These are phyloP conservation scores for Diuraphis noxia DNA, from an alignment of 1,140 invertebrate genomes.

Conservation along the genomic window DNA sequence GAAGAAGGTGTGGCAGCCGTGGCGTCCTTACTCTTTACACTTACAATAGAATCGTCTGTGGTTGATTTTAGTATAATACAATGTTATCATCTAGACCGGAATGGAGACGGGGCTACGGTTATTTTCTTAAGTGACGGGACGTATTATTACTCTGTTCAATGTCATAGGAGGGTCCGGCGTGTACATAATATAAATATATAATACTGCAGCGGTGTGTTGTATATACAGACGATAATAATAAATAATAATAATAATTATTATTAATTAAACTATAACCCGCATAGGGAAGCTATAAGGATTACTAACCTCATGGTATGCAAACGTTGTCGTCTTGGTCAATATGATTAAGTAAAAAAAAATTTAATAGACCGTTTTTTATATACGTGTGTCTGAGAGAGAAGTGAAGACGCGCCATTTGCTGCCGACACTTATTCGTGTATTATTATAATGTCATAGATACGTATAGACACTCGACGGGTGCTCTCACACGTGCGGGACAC, in stretches of 20 bases:
- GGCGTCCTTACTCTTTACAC: background rate
- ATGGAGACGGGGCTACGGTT: background rate
- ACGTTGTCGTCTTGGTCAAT: constrained; percentile 16
- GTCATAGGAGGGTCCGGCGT: background rate
- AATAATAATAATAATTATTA: constrained; percentile 24
- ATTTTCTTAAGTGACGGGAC: constrained; percentile 38
- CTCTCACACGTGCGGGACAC: background rate
- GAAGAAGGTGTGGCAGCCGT: background rate
- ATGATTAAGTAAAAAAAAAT: constrained; percentile 8
- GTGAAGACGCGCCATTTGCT: background rate
- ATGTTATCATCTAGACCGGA: constrained; percentile 19
- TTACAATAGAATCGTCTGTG: constrained; percentile 31
- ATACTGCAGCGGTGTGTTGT: background rate
- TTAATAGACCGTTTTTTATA: constrained; percentile 16
- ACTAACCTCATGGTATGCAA: constrained; percentile 12
- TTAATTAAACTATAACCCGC: constrained; percentile 46
- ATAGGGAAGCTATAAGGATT: constrained; percentile 9
- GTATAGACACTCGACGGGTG: background rate
- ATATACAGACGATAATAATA: constrained; percentile 8
- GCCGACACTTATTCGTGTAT: background rate
- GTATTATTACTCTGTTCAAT: background rate
- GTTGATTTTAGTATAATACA: constrained; percentile 4
- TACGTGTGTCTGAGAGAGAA: background rate
- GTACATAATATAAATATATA: background rate
- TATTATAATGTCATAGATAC: background rate